Base-by-base conservation (phyloP, 2,797 vertebrate genomes). In the Tauraco hartlaubi region DNA sequence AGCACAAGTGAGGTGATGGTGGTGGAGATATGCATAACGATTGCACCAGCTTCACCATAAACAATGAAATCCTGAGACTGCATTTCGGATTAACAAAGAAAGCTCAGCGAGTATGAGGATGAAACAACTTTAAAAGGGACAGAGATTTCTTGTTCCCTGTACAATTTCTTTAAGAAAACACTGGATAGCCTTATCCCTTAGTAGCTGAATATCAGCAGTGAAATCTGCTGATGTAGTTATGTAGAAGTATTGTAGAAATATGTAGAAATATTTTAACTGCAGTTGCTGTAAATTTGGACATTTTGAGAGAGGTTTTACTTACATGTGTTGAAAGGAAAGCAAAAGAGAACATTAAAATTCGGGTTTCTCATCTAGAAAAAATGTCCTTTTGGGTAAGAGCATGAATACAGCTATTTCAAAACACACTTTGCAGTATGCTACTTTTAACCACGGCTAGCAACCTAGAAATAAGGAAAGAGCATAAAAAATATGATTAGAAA, bases 261-360 rank as follows among this genome's bases (percentile, higher is more conserved):
- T 18, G 12, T 14, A 79, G 68, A 88, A 96, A 71, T 90, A 78
- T 33, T 82, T 83, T 78, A 77, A 73, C 33, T 75, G 13, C 46
- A 71, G 23, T 80, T 85, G 37, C 51, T 78, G 44, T 78, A 94
- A 94, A 92, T 79, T 52, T 77, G 37, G 55, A 62, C 48, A 46
- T 72, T 93, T 80, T 69, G 28, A 77, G 59, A 91, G n/a, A 62
- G 37, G 18, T 58, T 78, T 94, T 55, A 72, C 25, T 93, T 83
- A 73, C 9, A 21, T 33, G n/a, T 85, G 54, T 64, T 91, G 61
- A 90, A 85, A 92, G 55, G 66, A 94, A 94, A 90, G 88, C 66
- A 83, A 77, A 91, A 62, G 22, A 85, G n/a, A 80, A 63, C 13
- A 25, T 72, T 91, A 81, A 81, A 91, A 84, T 41, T 6, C 49